phyloP scores from a whole-genome alignment of 2,888 invertebrate genomes.

The Cantharis rufa region DNA sequence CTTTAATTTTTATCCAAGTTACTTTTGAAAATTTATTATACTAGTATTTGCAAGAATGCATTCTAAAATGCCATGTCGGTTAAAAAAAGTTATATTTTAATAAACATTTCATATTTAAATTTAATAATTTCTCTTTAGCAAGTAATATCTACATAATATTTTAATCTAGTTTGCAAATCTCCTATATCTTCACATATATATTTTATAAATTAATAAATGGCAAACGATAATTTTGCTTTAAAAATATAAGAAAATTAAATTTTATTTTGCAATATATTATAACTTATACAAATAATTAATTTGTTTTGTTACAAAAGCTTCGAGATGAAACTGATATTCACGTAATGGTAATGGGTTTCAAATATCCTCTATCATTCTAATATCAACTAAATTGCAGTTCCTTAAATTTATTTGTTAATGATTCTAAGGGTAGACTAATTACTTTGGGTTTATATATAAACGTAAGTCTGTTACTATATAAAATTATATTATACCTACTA shows the following conservation, averaged over 20 bases:
- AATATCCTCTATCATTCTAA: not conserved
- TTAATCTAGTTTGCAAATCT: no score
- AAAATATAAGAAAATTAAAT: not conserved
- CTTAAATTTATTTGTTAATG: not conserved
- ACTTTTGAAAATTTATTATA: no score
- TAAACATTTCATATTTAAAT: not conserved
- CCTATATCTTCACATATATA: not conserved
- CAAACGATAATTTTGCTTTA: not conserved
- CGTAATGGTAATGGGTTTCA: not conserved
- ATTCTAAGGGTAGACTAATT: not conserved
- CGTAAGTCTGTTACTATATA: not conserved
- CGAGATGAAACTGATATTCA: not conserved
- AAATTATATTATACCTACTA: no score
- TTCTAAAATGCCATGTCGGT: no score
- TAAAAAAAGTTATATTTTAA: no score
- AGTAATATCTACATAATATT: no score
- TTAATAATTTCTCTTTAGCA: not conserved
- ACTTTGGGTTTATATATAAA: not conserved
- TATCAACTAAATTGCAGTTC: not conserved
- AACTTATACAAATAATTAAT: not conserved
- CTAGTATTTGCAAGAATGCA: no score
- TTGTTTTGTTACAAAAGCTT: not conserved
- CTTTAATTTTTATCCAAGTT: no score
- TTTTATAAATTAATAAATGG: not conserved
- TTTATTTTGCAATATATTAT: not conserved